Evolutionary conservation across 1,140 invertebrate genomes (phyloP), one percentile per base, ranked within the genome.

Genomic region (Megalonaias nervosa): DNA sequence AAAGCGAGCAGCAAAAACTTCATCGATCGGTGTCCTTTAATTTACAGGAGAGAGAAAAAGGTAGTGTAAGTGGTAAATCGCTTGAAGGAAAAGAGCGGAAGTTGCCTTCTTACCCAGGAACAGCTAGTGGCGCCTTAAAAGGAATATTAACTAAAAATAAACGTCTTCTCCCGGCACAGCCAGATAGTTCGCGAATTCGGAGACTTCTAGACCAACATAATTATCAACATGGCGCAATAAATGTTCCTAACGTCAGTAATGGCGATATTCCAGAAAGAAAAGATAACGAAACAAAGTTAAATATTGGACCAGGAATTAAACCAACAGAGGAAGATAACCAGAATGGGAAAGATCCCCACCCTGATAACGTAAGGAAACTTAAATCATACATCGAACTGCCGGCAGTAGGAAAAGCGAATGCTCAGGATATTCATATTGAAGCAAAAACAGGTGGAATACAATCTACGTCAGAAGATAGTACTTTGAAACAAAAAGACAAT

Each of bases 81-180:
- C 6, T 48, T 48, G 38, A 11, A 48, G 38, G 38, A 48, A 48
- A 48, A 11, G 38, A 48, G 38, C 38, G 38, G 11, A 48, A 48
- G 38, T 48, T 48, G 38, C 38, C 38, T 11, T 48, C 38, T 48
- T 48, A 48, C 38, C 38, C 38, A 11, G 38, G 38, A 48, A 48
- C 11, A 48, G 38, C 38, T 48, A 48, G 38, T 48, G 38, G 38
- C 17, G 17, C 61, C 57, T 62, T 78, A 57, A 78, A 78, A 73
- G 76, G 71, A 67, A 68, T 78, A 26, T 60, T 78, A 66, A 78
- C 69, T 23, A 73, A 73, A 38, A 71, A 71, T 16, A 78, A 78
- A 69, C 48, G 76, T 57, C 68, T 78, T 21, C 71, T 78, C 17
- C 76, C 76, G 23, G 69, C 76, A 15, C 70, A 78, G 38, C 76